Evolutionary conservation across 2,797 vertebrate genomes (phyloP).

Genomic region (Mastacembelus armatus): DNA sequence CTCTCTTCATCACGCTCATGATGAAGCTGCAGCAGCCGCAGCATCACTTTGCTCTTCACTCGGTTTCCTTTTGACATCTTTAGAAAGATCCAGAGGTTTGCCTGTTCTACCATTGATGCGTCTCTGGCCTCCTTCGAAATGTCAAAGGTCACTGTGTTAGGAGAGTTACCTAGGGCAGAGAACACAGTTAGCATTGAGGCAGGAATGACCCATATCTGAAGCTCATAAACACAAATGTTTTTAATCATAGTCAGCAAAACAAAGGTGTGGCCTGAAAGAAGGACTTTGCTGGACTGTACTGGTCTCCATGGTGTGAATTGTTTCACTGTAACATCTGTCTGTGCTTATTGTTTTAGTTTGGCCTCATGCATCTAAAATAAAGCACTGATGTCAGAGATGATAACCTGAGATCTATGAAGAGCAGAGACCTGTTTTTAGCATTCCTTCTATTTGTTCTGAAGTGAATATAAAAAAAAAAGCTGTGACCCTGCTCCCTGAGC

Average conservation of each 20-base stretch:
- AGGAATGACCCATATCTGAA: background rate
- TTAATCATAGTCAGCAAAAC: too few species aligned
- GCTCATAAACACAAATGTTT: too few species aligned
- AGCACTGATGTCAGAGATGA: too few species aligned
- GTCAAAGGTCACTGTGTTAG: slow-evolving; percentile 90
- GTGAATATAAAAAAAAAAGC: background rate
- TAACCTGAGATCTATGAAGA: too few species aligned
- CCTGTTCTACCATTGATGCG: slow-evolving; percentile 88
- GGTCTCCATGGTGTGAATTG: too few species aligned
- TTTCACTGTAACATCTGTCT: too few species aligned
- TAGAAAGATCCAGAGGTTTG: slow-evolving; percentile 94
- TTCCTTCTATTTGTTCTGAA: too few species aligned
- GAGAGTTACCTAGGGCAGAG: slow-evolving; percentile 82
- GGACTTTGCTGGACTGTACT: background rate
- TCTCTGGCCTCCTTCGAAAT: slow-evolving; percentile 89
- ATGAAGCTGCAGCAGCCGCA: slow-evolving; percentile 86
- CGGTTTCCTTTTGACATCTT: slow-evolving; percentile 89
- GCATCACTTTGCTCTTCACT: slow-evolving; percentile 84
- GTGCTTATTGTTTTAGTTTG: too few species aligned
- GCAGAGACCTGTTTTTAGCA: too few species aligned
- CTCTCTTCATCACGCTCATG: slow-evolving; percentile 62
- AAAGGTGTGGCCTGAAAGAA: too few species aligned
- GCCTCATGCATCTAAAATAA: too few species aligned
- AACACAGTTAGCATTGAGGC: slow-evolving; percentile 17
- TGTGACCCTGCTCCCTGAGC: background rate